phyloP scores from a whole-genome alignment of 2,113 vertebrate species.

The Eidolon helvum region DNA sequence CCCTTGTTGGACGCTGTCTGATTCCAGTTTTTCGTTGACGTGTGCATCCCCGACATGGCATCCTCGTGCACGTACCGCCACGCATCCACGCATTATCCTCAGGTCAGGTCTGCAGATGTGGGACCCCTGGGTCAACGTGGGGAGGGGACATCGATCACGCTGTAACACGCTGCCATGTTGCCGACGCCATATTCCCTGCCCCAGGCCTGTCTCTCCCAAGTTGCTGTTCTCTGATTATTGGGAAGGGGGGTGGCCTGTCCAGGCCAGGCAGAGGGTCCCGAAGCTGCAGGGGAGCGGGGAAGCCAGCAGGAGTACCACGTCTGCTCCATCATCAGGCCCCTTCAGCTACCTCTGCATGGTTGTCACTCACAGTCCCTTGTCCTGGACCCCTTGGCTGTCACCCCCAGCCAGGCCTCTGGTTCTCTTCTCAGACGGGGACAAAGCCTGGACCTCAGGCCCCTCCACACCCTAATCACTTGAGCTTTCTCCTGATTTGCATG shows the following conservation, averaged over 20 bases:
- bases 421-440: background rate
- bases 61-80: rapidly evolving
- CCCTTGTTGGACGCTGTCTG: background rate
- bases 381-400: background rate
- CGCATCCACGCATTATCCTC: no score
- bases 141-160: rapidly evolving
- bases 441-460: background rate
- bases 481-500: conserved; percentile 21
- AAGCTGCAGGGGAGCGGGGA: background rate
- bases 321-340: rapidly evolving
- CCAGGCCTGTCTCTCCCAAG: background rate
- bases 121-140: rapidly evolving
- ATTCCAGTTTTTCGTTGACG: background rate
- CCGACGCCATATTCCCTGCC: rapidly evolving
- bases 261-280: background rate
- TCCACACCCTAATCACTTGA: background rate
- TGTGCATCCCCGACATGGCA: background rate
- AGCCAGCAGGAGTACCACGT: rapidly evolving
- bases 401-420: background rate
- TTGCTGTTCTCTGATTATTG: background rate
- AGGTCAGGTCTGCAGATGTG: background rate
- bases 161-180: rapidly evolving
- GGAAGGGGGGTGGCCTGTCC: background rate
- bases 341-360: rapidly evolving
- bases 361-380: background rate